A percentile compares a stretch with the other conserved stretches of the same genome.
These are phyloP conservation scores for Himalopsyche tibetana DNA, from an alignment of 2,888 invertebrate genomes.

Conservation along the genomic window DNA sequence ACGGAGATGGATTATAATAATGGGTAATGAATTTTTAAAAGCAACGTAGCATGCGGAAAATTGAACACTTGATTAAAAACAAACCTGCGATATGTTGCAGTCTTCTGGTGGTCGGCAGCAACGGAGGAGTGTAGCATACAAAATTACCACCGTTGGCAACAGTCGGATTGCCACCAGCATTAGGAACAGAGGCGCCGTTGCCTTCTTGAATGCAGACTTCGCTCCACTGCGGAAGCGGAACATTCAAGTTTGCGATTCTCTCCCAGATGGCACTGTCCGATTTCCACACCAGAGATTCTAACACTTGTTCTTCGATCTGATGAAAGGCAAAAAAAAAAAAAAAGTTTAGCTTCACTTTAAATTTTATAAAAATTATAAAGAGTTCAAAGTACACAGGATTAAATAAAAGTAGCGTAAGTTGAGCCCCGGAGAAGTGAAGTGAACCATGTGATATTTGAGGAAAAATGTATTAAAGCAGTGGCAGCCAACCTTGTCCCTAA, in stretches of 20 bases:
- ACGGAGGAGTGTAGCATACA: slow-evolving; percentile 6
- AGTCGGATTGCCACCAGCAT: background rate
- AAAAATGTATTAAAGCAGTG: too few relatives aligned
- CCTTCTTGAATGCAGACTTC: slow-evolving; percentile 77
- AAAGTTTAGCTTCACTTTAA: slow-evolving; percentile 48
- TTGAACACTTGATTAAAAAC: background rate
- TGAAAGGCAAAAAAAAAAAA: background rate
- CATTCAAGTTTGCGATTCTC: slow-evolving; percentile 78
- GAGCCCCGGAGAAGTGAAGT: too few relatives aligned
- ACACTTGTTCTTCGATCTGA: slow-evolving; percentile 94
- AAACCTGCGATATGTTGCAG: slow-evolving; percentile 29
- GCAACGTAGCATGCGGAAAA: too few relatives aligned
- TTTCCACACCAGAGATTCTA: slow-evolving; percentile 95
- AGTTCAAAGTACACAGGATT: too few relatives aligned
- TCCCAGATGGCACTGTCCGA: slow-evolving; percentile 92
- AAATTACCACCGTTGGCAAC: background rate
- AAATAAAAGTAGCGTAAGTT: too few relatives aligned
- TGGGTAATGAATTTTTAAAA: too few relatives aligned
- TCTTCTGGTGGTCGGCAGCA: background rate
- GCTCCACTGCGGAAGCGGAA: slow-evolving; percentile 85
- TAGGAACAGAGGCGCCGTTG: background rate
- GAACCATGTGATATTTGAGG: too few relatives aligned
- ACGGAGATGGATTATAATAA: too few relatives aligned
- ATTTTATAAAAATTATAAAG: slow-evolving; percentile 10
- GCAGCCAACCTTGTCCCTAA: too few relatives aligned